Base-by-base conservation (phyloP, 1,140 invertebrate genomes). In the Hirudo medicinalis region DNA sequence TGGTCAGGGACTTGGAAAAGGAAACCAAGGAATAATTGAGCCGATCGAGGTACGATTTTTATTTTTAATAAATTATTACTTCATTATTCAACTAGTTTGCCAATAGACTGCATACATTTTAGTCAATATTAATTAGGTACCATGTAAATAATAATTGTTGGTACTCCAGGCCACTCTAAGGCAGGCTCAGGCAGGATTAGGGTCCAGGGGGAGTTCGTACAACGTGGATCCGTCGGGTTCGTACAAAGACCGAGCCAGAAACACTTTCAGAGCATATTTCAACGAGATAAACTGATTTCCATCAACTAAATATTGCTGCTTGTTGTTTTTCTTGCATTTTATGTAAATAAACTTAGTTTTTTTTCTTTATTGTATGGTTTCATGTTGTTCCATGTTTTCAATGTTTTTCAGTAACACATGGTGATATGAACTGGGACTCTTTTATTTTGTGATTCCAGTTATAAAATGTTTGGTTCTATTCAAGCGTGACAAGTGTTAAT, bases 1-100 rank as follows among this genome's bases (percentile, higher is more conserved):
- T 80, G 96, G 95, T 0, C 88, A 92, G 86, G 96, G 96, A 0
- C 83, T 98, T 17, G 96, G 95, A 6, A 91, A 90, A 79, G 85
- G 86, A 49, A 91, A 92, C 79, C 94, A 97, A 83, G 94, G 94
- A n/a, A 86, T 92, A 76, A 91, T 91, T 11, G 90, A 88, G 67
- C 93, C 94, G 67, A 91, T 96, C 74, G 89, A 93, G 83, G 89
- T 90, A 76, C 82, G 55, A 57, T 53, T n/a, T n/a, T n/a, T 29
- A 5, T 63, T 29, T 63, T 63, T 4, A 25, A 63, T 22, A 36
- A 36, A 36, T 3, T 36, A 36, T 36, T 36, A 36, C 32, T 36
- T 36, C 32, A 36, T 36, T 36, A 36, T 36, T 68, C 22, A 2
- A 20, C 6, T 68, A 25, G 20, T 25, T 20, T 17, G 11, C 25